Evolutionary conservation across 2,797 vertebrate species (phyloP).

Genomic region (Alosa sapidissima): DNA sequence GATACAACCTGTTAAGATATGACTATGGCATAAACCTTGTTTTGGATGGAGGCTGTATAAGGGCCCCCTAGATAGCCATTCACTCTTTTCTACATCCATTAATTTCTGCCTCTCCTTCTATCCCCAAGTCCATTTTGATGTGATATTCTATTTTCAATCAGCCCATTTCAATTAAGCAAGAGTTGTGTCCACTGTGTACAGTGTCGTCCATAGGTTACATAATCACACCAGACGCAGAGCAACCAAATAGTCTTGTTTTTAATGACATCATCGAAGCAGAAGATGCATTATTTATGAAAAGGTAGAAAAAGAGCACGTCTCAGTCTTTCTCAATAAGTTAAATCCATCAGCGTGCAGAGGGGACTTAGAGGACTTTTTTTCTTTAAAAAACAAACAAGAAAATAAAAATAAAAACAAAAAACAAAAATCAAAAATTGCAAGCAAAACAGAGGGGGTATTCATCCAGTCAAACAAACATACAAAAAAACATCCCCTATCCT

Average conservation of each 20-base stretch:
- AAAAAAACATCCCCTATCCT: constrained; percentile 66
- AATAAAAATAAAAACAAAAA: constrained; percentile 68
- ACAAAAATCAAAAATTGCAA: constrained; percentile 57
- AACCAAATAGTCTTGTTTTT: constrained; percentile 72
- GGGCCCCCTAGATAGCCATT: too few species aligned
- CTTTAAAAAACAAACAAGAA: constrained; percentile 44
- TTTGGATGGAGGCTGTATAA: too few species aligned
- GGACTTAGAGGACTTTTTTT: constrained; percentile 63
- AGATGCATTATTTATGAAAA: constrained; percentile 83
- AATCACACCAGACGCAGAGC: constrained; percentile 74
- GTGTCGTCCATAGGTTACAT: constrained; percentile 53
- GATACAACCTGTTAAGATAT: not conserved
- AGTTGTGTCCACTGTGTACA: constrained; percentile 43
- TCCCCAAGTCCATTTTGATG: constrained; percentile 30
- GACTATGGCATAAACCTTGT: not conserved
- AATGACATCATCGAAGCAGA: constrained; percentile 79
- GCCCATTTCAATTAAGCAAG: constrained; percentile 48
- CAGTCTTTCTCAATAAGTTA: constrained; percentile 90
- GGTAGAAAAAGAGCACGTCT: constrained; percentile 86
- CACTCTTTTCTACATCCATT: not conserved
- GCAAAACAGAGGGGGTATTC: constrained; percentile 1
- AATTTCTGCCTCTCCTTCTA: not conserved
- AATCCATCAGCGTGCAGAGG: constrained; percentile 69
- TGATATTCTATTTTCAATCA: constrained; percentile 48
- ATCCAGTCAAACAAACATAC: constrained; percentile 56